Evolutionary conservation across 30 jellyfish, hydroid and myxozoan genomes (phyloP).

Genomic region (Aurelia sp.): DNA sequence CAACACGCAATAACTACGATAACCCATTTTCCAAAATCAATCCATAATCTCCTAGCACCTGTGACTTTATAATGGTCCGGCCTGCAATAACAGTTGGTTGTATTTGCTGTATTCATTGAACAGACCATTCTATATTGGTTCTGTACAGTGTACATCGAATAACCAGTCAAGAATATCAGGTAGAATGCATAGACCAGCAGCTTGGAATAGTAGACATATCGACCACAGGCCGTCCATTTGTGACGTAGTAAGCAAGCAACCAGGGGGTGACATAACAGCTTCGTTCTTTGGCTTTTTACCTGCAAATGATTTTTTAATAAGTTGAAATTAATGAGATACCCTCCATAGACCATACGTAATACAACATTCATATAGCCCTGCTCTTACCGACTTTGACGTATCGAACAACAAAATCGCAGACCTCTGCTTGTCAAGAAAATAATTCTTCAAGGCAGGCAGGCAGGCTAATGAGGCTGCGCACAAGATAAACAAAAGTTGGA

Average conservation of each 20-base stretch:
- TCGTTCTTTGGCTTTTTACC: conserved; percentile 96
- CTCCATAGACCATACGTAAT: too few relatives aligned
- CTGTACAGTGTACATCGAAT: conserved; percentile 76
- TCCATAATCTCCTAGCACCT: conserved; percentile 69
- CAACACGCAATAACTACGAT: conserved; percentile 70
- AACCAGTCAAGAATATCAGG: conserved; percentile 94
- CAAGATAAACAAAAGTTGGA: too few relatives aligned
- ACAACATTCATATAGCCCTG: too few relatives aligned
- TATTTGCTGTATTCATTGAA: conserved; percentile 3
- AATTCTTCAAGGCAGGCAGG: too few relatives aligned
- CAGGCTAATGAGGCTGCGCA: too few relatives aligned
- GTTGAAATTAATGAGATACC: too few relatives aligned
- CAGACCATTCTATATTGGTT: conserved; percentile 51
- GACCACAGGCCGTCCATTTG: conserved; percentile 97
- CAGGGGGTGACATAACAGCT: conserved; percentile 96
- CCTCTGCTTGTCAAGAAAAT: too few relatives aligned
- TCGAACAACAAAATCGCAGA: too few relatives aligned
- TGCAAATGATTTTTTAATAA: not conserved
- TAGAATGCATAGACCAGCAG: conserved; percentile 78
- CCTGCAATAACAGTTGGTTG: conserved; percentile 65
- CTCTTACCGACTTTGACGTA: too few relatives aligned
- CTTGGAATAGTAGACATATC: conserved; percentile 95
- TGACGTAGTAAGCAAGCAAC: conserved; percentile 93
- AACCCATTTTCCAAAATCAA: conserved; percentile 89
- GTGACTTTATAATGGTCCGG: conserved; percentile 19